Evolutionary conservation across 2,888 invertebrate genomes (phyloP), one percentile per base, ranked within the genome.

Genomic region (Nomada ruficornis): DNA sequence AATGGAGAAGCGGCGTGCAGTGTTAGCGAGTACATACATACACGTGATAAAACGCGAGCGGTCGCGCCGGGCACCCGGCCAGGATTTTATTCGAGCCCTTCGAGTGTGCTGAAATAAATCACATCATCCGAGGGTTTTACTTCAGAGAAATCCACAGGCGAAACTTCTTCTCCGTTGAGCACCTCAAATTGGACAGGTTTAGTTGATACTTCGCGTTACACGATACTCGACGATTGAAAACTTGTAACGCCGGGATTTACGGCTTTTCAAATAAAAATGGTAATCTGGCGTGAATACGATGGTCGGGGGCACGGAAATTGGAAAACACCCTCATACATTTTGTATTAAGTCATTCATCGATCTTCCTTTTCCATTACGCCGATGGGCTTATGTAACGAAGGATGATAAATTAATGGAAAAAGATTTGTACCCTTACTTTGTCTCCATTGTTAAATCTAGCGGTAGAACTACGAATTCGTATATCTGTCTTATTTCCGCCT

Each of bases 21-120:
- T 4, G 11, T 65, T 42, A 29, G 23, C 63, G 68, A 67, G 63
- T 68, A 47, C 47, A 15, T 47, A 47, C 47, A 15, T 47, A 47
- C 78, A 78, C 55, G 64, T 29, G 59, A 23, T 54, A 36, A 70
- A 60, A 70, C 18, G 59, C 15, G n/a, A 47, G 59, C 36, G n/a
- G 15, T 50, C 9, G 20, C n/a, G 20, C 4, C 52, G 54, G 64
- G 64, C 64, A 59, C 11, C 18, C 36, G 18, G 64, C 70, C 70
- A 70, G 44, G 52, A 79, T 70, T 65, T 50, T n/a, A 26, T 60
- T 47, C 44, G 52, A 44, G 26, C 18, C n/a, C 60, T n/a, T 54
- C 29, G 20, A 15, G 7, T 36, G 44, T 20, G 54, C 13, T 59
- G 3, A 52, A 54, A 52, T 20, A 44, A 69, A 63, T 54, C 29